Conservation (phyloP, 2,113 vertebrate species). For the Cynocephalus volans region DNA sequence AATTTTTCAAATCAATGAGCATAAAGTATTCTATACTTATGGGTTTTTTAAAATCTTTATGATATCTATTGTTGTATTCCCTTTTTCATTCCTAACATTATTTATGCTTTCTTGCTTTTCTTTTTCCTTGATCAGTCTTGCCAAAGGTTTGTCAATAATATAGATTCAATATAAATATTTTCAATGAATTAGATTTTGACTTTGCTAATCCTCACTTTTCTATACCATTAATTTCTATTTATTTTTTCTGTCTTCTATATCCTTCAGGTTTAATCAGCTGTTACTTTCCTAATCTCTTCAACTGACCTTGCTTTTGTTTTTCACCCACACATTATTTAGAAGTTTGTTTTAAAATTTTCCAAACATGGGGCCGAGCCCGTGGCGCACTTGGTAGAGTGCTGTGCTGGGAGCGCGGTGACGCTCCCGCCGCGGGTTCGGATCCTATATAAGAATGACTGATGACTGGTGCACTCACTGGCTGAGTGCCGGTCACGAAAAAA, state of each 20-base stretch:
- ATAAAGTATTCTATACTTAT: background rate
- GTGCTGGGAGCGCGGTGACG: no score
- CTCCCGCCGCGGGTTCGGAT: no score
- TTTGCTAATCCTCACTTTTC: conserved; percentile 27
- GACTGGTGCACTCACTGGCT: no score
- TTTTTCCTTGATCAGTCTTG: conserved; percentile 29
- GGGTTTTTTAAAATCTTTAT: background rate
- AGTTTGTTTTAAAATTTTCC: background rate
- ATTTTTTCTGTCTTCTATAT: conserved; percentile 27
- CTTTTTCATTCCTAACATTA: conserved; percentile 30
- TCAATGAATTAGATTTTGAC: background rate
- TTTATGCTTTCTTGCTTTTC: background rate
- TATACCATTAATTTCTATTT: conserved; percentile 44
- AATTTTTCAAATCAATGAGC: background rate
- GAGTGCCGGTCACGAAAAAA: no score
- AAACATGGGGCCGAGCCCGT: no score
- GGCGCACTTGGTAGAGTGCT: no score
- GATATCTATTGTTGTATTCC: background rate
- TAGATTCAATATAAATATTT: background rate
- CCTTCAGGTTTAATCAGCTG: conserved; percentile 36
- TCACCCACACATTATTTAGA: conserved; percentile 23
- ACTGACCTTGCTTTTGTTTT: conserved; percentile 37
- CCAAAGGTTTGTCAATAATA: conserved; percentile 7
- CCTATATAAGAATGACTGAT: no score
- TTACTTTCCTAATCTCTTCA: conserved; percentile 46